Evolutionary conservation across 2,113 vertebrate genomes (phyloP), one percentile per base, ranked within the genome.

Genomic region (Odontophorus gujanensis): DNA sequence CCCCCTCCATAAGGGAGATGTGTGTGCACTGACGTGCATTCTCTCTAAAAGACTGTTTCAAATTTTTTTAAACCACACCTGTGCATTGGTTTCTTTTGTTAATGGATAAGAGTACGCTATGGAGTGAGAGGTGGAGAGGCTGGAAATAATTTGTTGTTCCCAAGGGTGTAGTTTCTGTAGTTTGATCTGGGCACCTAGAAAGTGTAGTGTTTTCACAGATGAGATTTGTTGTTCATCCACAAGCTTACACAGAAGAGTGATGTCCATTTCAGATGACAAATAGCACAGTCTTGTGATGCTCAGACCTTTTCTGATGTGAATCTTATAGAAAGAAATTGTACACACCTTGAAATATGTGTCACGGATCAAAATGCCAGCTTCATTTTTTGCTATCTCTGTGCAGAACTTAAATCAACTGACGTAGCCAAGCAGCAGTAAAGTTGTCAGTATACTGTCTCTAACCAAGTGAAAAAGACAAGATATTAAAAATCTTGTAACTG

Each of bases 11-110:
- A 2, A 61, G 79, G 85, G 91, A 81, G 36, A 91, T 57, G 61
- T 51, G 55, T 83, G 80, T 72, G 53, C 76, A 55, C 51, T 93
- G 69, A 91, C 90, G 65, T 90, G 66, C 87, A 88, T 96, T 91
- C 65, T 86, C 90, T 78, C 57, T 5, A 26, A 86, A 83, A 50
- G 40, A 9, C n/a, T 72, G 76, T 47, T 88, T 82, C 66, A 55
- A 17, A 17, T 62, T 78, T 87, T 68, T 87, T 71, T 75, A 63
- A 62, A 17, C 53, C 62, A 62, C 85, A 93, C 87, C 90, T 90
- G n/a, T 51, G 47, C 65, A 25, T 65, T 43, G 21, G 69, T 58
- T 2, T 38, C 11, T 73, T 24, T 38, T 84, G 81, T 43, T 67
- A 57, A n/a, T 61, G 43, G 40, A 22, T 43, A 78, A 74, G 34